Conservation (phyloP, 2,113 vertebrate species). For the Megaceryle torquata region DNA sequence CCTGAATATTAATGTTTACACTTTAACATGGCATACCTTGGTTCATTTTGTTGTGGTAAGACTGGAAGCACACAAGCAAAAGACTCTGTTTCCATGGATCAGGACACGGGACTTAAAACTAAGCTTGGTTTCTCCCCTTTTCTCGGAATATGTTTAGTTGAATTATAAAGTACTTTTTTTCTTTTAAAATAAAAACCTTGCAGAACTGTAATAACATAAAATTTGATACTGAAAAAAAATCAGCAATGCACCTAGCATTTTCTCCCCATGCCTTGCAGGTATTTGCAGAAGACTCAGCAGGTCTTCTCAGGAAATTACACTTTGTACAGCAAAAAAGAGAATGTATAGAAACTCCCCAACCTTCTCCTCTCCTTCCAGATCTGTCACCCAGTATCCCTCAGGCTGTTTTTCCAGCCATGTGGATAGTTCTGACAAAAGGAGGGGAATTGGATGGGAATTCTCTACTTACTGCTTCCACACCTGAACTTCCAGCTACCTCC, state of each 20-base stretch:
- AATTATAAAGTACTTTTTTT: background rate
- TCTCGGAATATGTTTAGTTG: background rate
- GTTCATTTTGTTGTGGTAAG: background rate
- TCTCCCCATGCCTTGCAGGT: background rate
- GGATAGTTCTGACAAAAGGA: background rate
- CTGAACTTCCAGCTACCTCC: background rate
- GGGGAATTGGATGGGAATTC: background rate
- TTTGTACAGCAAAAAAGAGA: background rate
- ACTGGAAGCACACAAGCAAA: background rate
- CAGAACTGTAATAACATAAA: background rate
- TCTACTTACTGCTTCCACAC: background rate
- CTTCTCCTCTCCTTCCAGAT: background rate
- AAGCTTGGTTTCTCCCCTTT: background rate
- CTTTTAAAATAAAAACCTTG: background rate
- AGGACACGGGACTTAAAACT: background rate
- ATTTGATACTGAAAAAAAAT: background rate
- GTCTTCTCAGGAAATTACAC: background rate
- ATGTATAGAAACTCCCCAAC: background rate
- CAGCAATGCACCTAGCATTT: background rate
- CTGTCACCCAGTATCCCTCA: background rate
- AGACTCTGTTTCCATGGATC: background rate
- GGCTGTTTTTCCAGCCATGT: background rate
- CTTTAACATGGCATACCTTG: background rate
- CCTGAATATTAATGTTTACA: background rate
- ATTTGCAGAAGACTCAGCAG: background rate